Percentiles rank a stretch among this genome's conserved stretches.
Evolutionary conservation across 37 sponge, comb jelly and placozoan genomes (phyloP).

Genomic region (Geodia barretti): DNA sequence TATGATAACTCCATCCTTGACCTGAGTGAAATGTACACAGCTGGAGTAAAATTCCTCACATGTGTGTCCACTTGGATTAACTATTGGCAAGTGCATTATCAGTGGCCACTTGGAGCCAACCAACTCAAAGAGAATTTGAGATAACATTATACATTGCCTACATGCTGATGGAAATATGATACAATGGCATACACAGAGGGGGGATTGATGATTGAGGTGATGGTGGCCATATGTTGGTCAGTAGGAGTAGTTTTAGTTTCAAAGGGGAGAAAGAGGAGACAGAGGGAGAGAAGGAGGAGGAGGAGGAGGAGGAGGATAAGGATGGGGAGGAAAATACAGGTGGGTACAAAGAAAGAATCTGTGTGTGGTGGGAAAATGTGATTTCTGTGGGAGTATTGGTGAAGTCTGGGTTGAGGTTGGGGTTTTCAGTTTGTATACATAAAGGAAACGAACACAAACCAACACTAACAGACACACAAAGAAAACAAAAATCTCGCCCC

Average conservation of each 20-base stretch:
- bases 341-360: background rate
- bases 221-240: no score
- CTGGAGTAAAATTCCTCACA: background rate
- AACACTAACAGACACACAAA: background rate
- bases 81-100: background rate
- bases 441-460: background rate
- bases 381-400: background rate
- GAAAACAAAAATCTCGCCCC: no score
- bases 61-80: background rate
- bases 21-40: no score
- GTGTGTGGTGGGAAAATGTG: background rate
- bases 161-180: background rate
- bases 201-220: no score
- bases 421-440: background rate
- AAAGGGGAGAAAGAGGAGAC: no score
- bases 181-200: no score
- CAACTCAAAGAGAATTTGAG: background rate
- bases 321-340: no score
- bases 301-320: no score
- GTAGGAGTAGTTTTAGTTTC: no score
- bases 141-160: background rate
- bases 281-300: no score
- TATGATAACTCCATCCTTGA: no score
- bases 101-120: background rate
- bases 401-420: background rate